Percentiles rank a stretch among this genome's conserved stretches.
These are phyloP conservation scores for Zophobas morio DNA, from an alignment of 1,140 invertebrate genomes.

Conservation along the genomic window DNA sequence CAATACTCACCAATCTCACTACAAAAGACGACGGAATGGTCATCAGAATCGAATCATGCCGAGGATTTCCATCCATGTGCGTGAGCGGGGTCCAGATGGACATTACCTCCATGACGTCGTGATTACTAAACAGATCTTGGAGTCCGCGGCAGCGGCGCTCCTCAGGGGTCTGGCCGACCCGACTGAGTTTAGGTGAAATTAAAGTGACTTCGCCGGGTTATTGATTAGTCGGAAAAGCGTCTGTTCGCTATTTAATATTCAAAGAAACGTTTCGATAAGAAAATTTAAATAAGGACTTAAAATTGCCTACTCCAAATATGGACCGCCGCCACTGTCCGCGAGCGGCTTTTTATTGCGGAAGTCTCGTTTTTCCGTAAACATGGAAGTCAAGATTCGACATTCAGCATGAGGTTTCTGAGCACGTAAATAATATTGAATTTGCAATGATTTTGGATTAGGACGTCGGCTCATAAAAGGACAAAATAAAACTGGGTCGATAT, in stretches of 20 bases:
- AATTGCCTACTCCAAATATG: too few relatives aligned
- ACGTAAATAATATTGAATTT: conserved; percentile 43
- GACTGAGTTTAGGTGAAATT: too few relatives aligned
- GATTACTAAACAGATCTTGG: not conserved
- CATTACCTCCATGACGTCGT: not conserved
- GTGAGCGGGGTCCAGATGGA: conserved; percentile 47
- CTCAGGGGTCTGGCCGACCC: too few relatives aligned
- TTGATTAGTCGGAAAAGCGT: too few relatives aligned
- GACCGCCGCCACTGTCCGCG: too few relatives aligned
- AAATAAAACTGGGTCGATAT: conserved; percentile 32
- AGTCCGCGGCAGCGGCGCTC: not conserved
- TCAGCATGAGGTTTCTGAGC: conserved; percentile 9
- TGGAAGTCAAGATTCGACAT: not conserved
- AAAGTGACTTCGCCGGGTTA: too few relatives aligned
- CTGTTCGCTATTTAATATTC: too few relatives aligned
- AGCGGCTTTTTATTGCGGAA: too few relatives aligned
- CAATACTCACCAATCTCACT: conserved; percentile 51
- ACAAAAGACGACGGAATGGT: conserved; percentile 50
- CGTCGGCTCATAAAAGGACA: conserved; percentile 25
- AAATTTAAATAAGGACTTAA: too few relatives aligned
- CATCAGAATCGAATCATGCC: conserved; percentile 50
- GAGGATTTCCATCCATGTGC: conserved; percentile 47
- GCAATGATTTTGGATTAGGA: conserved; percentile 27
- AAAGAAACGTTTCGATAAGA: too few relatives aligned
- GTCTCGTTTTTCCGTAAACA: too few relatives aligned